These are phyloP conservation scores for Boulengeromyrus knoepffleri DNA, from an alignment of 2,113 vertebrate species.

Conservation along the genomic window DNA sequence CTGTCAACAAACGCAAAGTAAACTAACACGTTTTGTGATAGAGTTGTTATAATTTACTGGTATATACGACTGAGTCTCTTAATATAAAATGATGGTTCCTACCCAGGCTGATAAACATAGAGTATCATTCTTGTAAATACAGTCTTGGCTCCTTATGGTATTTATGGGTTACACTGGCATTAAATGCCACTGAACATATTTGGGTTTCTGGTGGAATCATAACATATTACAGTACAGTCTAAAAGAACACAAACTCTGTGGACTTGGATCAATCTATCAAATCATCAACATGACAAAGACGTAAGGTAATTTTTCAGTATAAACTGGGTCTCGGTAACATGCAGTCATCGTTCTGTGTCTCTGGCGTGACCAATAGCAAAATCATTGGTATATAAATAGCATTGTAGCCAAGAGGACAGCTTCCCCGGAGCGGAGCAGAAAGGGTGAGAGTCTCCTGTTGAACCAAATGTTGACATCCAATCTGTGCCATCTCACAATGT, in stretches of 20 bases:
- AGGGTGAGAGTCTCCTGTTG: slow-evolving; percentile 38
- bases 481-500: slow-evolving; percentile 44
- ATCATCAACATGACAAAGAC: not conserved
- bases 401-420: slow-evolving; percentile 28
- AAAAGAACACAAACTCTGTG: not conserved
- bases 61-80: not conserved
- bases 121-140: not conserved
- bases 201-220: not conserved
- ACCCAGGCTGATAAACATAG: not conserved
- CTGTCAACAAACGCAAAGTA: not conserved
- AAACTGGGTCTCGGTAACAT: slow-evolving; percentile 49
- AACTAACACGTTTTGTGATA: not conserved
- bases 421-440: slow-evolving; percentile 26
- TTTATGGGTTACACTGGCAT: not conserved
- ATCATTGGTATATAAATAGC: slow-evolving; percentile 38
- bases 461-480: slow-evolving; percentile 38
- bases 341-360: slow-evolving; percentile 45
- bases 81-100: not conserved
- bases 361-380: slow-evolving; percentile 36
- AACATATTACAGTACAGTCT: not conserved
- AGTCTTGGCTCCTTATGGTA: not conserved
- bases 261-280: not conserved
- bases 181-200: not conserved
- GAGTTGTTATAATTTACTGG: slow-evolving; percentile 4
- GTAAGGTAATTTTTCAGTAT: slow-evolving; percentile 38